phyloP scores from a whole-genome alignment of 2,888 invertebrate species.

The Formica aserva region DNA sequence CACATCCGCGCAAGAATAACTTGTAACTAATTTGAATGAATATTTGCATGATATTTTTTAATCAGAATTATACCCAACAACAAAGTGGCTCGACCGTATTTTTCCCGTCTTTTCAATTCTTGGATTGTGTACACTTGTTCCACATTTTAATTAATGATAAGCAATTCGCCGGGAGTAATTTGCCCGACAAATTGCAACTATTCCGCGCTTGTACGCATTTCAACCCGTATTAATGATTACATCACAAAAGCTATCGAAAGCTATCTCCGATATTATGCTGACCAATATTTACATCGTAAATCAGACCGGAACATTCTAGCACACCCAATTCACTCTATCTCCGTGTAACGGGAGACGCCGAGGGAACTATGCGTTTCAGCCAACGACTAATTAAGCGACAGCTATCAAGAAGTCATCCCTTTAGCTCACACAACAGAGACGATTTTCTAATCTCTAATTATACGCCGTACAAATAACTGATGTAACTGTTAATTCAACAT shows the following conservation, averaged over 20 bases:
- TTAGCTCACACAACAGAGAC: slow-evolving; percentile 12
- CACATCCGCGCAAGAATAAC: slow-evolving; percentile 37
- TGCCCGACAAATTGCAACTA: slow-evolving; percentile 30
- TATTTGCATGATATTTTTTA: slow-evolving; percentile 35
- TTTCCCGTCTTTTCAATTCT: slow-evolving; percentile 32
- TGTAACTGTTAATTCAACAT: slow-evolving; percentile 29
- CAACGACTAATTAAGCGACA: slow-evolving; percentile 46
- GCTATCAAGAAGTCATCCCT: slow-evolving; percentile 37
- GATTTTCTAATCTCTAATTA: slow-evolving; percentile 39
- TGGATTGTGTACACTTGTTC: slow-evolving; percentile 2
- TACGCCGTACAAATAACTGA: slow-evolving; percentile 3
- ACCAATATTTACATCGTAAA: slow-evolving; percentile 52
- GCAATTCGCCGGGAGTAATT: slow-evolving; percentile 31
- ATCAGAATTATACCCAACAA: not conserved
- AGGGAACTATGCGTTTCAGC: slow-evolving; percentile 16
- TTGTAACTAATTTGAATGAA: slow-evolving; percentile 41
- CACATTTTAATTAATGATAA: slow-evolving; percentile 26
- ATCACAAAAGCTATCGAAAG: slow-evolving; percentile 41
- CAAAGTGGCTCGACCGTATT: not conserved
- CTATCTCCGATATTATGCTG: slow-evolving; percentile 34
- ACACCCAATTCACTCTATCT: slow-evolving; percentile 23
- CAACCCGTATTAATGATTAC: slow-evolving; percentile 35
- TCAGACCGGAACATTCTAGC: slow-evolving; percentile 30
- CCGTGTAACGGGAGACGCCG: slow-evolving; percentile 1
- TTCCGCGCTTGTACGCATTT: not conserved